Evolutionary conservation across 2,113 vertebrate species (phyloP).

Genomic region (Neodon shergylaensis): DNA sequence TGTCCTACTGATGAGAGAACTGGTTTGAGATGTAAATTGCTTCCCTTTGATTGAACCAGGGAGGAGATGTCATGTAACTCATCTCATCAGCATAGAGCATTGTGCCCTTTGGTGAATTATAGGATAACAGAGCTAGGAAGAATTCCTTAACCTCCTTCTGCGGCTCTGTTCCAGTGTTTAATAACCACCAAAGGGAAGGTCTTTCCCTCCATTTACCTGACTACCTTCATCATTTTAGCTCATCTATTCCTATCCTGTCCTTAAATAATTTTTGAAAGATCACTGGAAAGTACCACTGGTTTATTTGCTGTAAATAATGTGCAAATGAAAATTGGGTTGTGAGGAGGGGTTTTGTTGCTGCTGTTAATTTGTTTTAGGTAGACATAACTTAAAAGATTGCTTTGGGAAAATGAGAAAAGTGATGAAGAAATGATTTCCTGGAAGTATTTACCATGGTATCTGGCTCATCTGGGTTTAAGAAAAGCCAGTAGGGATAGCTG

Average conservation of each 20-base stretch:
- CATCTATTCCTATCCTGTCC: slow-evolving; percentile 40
- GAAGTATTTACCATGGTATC: neutral
- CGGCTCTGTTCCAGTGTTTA: slow-evolving; percentile 62
- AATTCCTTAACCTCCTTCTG: slow-evolving; percentile 72
- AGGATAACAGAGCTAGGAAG: slow-evolving; percentile 66
- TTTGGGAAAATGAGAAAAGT: slow-evolving; percentile 37
- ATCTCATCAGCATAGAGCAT: slow-evolving; percentile 81
- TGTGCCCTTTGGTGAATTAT: slow-evolving; percentile 80
- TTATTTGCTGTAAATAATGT: slow-evolving; percentile 35
- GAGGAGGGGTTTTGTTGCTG: neutral
- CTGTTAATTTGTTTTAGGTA: slow-evolving; percentile 30
- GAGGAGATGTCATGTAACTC: slow-evolving; percentile 83
- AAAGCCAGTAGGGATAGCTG: slow-evolving; percentile 45
- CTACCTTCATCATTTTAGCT: slow-evolving; percentile 45
- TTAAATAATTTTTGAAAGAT: slow-evolving; percentile 62
- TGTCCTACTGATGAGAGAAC: slow-evolving; percentile 82
- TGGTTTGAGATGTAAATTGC: slow-evolving; percentile 84
- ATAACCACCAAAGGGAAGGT: slow-evolving; percentile 51
- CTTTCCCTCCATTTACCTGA: slow-evolving; percentile 49
- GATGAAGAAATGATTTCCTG: slow-evolving; percentile 11
- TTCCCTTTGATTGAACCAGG: slow-evolving; percentile 82
- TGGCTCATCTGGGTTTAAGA: slow-evolving; percentile 36
- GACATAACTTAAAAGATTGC: slow-evolving; percentile 17
- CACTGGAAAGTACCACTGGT: slow-evolving; percentile 21
- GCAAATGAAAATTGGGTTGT: slow-evolving; percentile 51